Conservation (phyloP, 2,888 invertebrate species). For the Pelosia muscerda region DNA sequence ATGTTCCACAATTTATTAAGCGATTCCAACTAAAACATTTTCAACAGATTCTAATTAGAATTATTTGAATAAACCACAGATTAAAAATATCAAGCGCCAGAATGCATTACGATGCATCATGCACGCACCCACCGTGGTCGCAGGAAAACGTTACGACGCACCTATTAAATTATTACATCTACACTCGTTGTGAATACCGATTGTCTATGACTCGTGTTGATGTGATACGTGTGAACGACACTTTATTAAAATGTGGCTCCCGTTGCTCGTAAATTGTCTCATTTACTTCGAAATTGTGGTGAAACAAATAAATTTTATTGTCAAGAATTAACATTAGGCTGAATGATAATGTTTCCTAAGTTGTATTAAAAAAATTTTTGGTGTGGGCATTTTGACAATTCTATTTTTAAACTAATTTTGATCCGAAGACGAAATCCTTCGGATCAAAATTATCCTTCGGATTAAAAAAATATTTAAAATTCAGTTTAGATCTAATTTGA, state of each 20-base stretch:
- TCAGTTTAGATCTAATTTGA: too few species aligned
- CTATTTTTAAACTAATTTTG: neutral
- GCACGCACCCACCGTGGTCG: conserved; percentile 54
- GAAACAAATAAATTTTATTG: conserved; percentile 20
- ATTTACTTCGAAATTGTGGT: conserved; percentile 50
- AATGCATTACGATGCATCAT: conserved; percentile 48
- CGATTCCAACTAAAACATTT: conserved; percentile 18
- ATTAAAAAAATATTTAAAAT: too few species aligned
- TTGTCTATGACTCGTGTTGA: conserved; percentile 44
- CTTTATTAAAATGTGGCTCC: conserved; percentile 46
- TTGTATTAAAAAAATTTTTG: conserved; percentile 4
- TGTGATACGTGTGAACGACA: conserved; percentile 51
- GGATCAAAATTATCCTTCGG: too few species aligned
- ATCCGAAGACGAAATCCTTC: too few species aligned
- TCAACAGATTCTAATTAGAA: conserved; percentile 24
- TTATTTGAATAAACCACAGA: conserved; percentile 33
- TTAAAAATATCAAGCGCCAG: conserved; percentile 46
- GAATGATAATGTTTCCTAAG: conserved; percentile 7
- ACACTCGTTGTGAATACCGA: conserved; percentile 43
- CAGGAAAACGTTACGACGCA: conserved; percentile 56
- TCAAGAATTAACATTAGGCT: conserved; percentile 17
- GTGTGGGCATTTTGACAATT: neutral
- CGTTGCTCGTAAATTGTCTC: conserved; percentile 46
- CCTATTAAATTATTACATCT: conserved; percentile 59
- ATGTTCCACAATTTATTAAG: too few species aligned